phyloP scores from a whole-genome alignment of 2,113 vertebrate genomes.

The Monopterus albus region DNA sequence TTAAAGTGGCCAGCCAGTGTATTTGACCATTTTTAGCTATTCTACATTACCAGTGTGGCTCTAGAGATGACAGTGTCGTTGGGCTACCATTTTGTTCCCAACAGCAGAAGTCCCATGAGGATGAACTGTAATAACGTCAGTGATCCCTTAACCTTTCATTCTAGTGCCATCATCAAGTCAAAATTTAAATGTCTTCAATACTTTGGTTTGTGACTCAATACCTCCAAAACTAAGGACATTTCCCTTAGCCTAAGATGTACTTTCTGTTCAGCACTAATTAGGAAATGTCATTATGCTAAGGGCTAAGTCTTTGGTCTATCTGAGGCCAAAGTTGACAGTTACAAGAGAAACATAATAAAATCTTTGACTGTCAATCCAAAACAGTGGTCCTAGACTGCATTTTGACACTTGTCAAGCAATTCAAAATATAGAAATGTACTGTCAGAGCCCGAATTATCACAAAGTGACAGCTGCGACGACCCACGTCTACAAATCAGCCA shows the following conservation, averaged over 20 bases:
- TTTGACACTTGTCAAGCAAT: no score
- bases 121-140: neutral
- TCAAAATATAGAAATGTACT: no score
- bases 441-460: no score
- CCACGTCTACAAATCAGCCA: no score
- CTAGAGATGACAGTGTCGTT: neutral
- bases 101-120: no score
- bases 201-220: no score
- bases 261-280: neutral
- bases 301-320: neutral
- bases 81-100: neutral
- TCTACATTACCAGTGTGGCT: neutral
- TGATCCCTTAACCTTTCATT: constrained; percentile 6
- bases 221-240: neutral
- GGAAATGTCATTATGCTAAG: neutral
- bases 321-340: neutral
- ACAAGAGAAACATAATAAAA: no score
- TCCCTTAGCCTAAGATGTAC: neutral
- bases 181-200: constrained; percentile 14
- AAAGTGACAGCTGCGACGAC: no score
- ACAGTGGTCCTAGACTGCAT: no score
- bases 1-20: no score
- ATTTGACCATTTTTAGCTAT: no score
- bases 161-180: neutral
- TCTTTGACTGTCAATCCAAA: no score